phyloP scores from a whole-genome alignment of 30 jellyfish, hydroid and myxozoan genomes.

The Aurelia sp. region DNA sequence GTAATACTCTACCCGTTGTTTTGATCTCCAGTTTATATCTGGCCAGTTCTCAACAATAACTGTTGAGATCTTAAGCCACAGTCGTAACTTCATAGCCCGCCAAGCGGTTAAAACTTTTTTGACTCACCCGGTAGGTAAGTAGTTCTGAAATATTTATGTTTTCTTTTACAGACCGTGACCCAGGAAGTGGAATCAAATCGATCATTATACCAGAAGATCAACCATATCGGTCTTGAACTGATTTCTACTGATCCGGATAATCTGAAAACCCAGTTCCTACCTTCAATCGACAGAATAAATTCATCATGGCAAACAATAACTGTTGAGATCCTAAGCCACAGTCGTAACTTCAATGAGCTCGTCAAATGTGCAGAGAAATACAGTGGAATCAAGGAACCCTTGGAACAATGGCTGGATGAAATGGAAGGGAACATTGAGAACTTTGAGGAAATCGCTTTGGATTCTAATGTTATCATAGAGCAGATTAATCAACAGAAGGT shows the following conservation, averaged over 20 bases:
- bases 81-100: too few species aligned
- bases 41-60: too few species aligned
- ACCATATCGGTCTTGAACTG: conserved; percentile 96
- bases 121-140: too few species aligned
- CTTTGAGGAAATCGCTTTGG: conserved; percentile 83
- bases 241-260: conserved; percentile 73
- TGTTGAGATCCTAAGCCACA: conserved; percentile 86
- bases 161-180: conserved; percentile 65
- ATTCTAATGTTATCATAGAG: conserved; percentile 68
- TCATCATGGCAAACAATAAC: conserved; percentile 96
- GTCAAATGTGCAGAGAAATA: conserved; percentile 96
- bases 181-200: conserved; percentile 94
- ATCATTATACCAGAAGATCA: conserved; percentile 80
- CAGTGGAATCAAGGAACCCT: conserved; percentile 89
- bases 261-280: conserved; percentile 75
- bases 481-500: conserved; percentile 94
- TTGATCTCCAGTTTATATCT: too few species aligned
- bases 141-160: too few species aligned
- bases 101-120: too few species aligned
- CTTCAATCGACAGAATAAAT: conserved; percentile 85
- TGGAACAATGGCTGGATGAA: conserved; percentile 83
- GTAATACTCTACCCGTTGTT: too few species aligned
- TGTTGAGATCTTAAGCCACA: too few species aligned
- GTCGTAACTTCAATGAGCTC: conserved; percentile 87
- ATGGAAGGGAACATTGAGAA: conserved; percentile 78